phyloP scores from a whole-genome alignment of 2,888 invertebrate genomes.

The Eurois occulta region DNA sequence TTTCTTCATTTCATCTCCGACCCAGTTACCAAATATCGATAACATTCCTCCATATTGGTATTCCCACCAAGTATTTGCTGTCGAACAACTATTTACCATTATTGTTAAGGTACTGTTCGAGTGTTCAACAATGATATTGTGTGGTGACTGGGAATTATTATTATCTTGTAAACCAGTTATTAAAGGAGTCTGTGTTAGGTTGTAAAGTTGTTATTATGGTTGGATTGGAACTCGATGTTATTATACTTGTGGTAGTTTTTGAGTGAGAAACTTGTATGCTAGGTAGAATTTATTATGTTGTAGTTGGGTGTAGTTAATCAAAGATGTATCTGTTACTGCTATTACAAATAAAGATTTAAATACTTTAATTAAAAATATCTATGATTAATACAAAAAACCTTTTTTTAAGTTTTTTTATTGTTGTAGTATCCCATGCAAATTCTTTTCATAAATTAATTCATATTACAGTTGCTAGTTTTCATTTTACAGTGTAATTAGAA shows the following conservation, averaged over 20 bases:
- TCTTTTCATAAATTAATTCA: too few species aligned
- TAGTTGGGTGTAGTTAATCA: not conserved
- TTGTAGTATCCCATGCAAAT: too few species aligned
- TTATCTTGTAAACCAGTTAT: conserved; percentile 21
- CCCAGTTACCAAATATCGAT: conserved; percentile 39
- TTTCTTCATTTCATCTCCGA: conserved; percentile 2
- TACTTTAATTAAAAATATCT: too few species aligned
- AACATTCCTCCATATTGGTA: conserved; percentile 61
- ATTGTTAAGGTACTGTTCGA: conserved; percentile 22
- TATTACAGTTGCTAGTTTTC: too few species aligned
- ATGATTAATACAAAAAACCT: too few species aligned
- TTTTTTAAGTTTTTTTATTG: too few species aligned
- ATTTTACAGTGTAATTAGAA: too few species aligned
- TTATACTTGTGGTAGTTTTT: not conserved
- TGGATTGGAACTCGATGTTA: not conserved
- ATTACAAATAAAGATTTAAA: too few species aligned
- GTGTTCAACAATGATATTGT: conserved; percentile 30
- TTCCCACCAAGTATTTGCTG: conserved; percentile 60
- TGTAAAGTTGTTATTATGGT: conserved; percentile 9
- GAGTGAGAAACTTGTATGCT: not conserved
- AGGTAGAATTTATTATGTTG: not conserved
- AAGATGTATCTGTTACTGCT: too few species aligned
- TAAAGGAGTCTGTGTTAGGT: not conserved
- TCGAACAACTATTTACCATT: conserved; percentile 54
- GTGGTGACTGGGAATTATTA: conserved; percentile 12